Evolutionary conservation across 2,888 invertebrate genomes (phyloP).

Genomic region (Linnaemya tessellans): DNA sequence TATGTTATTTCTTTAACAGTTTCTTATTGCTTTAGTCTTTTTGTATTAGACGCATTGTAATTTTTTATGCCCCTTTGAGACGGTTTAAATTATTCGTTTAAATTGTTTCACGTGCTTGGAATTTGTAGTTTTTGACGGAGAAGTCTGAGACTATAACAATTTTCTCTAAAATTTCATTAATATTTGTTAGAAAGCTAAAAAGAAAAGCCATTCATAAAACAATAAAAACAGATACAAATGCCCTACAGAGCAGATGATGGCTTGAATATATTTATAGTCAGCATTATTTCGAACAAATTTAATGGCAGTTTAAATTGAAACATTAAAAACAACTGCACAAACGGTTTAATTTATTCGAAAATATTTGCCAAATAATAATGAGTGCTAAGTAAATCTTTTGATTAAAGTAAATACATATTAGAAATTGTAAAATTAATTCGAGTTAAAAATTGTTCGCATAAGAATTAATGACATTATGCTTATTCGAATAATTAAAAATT

Average conservation of each 20-base stretch:
- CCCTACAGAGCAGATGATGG: background rate
- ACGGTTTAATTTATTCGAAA: no score
- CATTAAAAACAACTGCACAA: background rate
- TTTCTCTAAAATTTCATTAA: slow-evolving; percentile 11
- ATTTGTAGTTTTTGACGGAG: slow-evolving; percentile 32
- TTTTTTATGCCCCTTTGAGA: slow-evolving; percentile 47
- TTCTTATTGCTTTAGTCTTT: slow-evolving; percentile 22
- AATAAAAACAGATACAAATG: background rate
- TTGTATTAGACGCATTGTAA: slow-evolving; percentile 19
- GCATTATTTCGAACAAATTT: no score
- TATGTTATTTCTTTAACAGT: slow-evolving; percentile 21
- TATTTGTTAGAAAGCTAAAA: slow-evolving; percentile 45
- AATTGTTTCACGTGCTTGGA: slow-evolving; percentile 67
- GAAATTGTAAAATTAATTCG: no score
- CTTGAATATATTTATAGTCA: no score
- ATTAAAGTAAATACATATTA: no score
- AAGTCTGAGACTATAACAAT: slow-evolving; percentile 19
- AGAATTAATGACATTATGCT: no score
- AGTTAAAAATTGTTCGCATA: no score
- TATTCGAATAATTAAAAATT: no score
- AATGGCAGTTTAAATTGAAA: no score
- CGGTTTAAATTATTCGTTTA: slow-evolving; percentile 69
- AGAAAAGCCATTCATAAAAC: slow-evolving; percentile 9
- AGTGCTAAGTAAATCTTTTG: no score
- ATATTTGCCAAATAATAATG: no score